Evolutionary conservation across 2,113 vertebrate genomes (phyloP), one percentile per base, ranked within the genome.

Genomic region (Gorsachius goisagi): DNA sequence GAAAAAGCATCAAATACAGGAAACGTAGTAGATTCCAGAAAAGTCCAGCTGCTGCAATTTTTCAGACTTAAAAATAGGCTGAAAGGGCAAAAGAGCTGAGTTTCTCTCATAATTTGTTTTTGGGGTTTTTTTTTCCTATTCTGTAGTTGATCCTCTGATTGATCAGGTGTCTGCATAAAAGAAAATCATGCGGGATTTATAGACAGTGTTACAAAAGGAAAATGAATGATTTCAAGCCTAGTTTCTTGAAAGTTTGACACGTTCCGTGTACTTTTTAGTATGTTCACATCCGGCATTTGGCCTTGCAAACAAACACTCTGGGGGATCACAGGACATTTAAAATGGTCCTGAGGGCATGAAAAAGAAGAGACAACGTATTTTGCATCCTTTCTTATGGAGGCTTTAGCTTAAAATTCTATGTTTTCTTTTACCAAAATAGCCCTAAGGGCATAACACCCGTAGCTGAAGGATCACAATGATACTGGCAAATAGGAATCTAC

Each of bases 1-100:
- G 98, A 95, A 98, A 97, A 98, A 98, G 97, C 97, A 96, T 97
- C 97, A 95, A 97, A 97, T 97, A 69, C 93, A 56, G 71, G 97
- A 97, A 97, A 97, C 95, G 97, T 71, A 94, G 98, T 82, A 97
- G 91, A 68, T 97, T 98, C 97, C 93, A 97, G 98, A 98, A 98
- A 98, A 97, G 96, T 96, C 96, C 85, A 63, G 93, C 86, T 83
- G 81, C 90, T 66, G 93, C 88, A 78, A 98, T 98, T 98, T 97
- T 97, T 98, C 98, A 98, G 63, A 92, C 98, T 97, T 97, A 96
- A 97, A 97, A 98, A 98, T 97, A 84, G 91, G 80, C 82, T 94
- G 59, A 50, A 91, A 90, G 69, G 67, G 89, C 41, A 77, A 63
- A 39, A 90, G 28, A 90, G 28, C 63, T 80, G 85, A 84, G 33